phyloP scores from a whole-genome alignment of 2,113 vertebrate species.

The Anarhynchus alexandrinus region DNA sequence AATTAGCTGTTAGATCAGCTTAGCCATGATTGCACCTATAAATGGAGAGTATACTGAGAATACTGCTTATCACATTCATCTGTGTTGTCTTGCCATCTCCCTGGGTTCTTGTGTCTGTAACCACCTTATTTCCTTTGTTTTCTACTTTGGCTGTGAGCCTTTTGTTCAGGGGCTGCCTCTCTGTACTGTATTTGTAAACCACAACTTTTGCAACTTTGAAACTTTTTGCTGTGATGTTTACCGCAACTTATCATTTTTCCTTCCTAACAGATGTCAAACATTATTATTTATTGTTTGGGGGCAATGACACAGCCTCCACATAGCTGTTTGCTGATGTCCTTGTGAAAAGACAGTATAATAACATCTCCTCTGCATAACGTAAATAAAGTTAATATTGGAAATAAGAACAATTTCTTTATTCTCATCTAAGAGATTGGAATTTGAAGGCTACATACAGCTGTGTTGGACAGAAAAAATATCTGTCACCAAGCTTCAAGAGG shows the following conservation, averaged over 20 bases:
- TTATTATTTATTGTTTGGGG: neutral
- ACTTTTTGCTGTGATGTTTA: neutral
- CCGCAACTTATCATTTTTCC: neutral
- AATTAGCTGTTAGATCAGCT: neutral
- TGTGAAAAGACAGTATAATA: neutral
- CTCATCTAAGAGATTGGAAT: conserved; percentile 76
- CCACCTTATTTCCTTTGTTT: neutral
- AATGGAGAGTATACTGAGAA: neutral
- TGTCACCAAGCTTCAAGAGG: conserved; percentile 81
- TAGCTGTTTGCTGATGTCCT: neutral
- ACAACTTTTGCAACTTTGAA: neutral
- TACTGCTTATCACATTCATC: neutral
- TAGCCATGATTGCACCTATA: neutral
- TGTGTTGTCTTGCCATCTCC: neutral
- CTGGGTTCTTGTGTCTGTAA: neutral
- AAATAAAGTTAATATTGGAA: neutral
- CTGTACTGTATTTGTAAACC: neutral
- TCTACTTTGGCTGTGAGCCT: neutral
- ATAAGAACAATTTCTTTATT: neutral
- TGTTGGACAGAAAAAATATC: conserved; percentile 84
- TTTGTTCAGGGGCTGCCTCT: neutral
- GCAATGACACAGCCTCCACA: neutral
- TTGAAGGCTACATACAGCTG: conserved; percentile 81
- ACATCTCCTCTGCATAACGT: neutral
- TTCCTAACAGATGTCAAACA: neutral